These are phyloP conservation scores for Harpalus rufipes DNA, from an alignment of 2,888 invertebrate species.

Conservation along the genomic window DNA sequence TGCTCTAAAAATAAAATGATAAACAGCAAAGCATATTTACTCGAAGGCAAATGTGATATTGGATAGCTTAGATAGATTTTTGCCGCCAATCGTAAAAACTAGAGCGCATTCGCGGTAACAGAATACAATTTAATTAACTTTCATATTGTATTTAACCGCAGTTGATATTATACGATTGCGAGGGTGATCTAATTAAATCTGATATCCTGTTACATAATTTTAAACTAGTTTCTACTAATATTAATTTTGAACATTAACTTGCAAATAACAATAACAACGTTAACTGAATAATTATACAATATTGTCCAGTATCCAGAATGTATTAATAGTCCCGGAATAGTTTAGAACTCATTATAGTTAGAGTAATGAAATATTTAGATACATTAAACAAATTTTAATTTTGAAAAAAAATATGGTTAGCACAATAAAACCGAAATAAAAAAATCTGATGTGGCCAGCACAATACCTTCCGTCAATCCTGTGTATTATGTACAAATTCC, in stretches of 20 bases:
- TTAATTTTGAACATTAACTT: not conserved
- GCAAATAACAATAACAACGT: not conserved
- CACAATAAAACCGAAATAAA: no score
- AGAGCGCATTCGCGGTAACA: not conserved
- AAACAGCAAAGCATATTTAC: not conserved
- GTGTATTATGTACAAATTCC: no score
- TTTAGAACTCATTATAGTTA: no score
- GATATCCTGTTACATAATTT: not conserved
- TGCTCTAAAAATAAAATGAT: slow-evolving; percentile 2
- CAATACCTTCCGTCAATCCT: no score
- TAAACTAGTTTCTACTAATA: not conserved
- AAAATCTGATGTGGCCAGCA: no score
- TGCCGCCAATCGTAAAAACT: not conserved
- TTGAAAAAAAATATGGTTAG: no score
- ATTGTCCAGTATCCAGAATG: no score
- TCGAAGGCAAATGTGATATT: not conserved
- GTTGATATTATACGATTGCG: not conserved
- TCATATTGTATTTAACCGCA: not conserved
- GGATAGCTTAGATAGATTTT: not conserved
- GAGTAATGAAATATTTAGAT: no score
- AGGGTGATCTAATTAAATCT: not conserved
- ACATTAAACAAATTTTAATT: no score
- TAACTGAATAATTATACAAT: not conserved
- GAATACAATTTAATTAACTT: slow-evolving; percentile 3
- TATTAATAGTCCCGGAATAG: no score